Conservation (phyloP, 2,888 invertebrate species). For the Fragum sueziense region DNA sequence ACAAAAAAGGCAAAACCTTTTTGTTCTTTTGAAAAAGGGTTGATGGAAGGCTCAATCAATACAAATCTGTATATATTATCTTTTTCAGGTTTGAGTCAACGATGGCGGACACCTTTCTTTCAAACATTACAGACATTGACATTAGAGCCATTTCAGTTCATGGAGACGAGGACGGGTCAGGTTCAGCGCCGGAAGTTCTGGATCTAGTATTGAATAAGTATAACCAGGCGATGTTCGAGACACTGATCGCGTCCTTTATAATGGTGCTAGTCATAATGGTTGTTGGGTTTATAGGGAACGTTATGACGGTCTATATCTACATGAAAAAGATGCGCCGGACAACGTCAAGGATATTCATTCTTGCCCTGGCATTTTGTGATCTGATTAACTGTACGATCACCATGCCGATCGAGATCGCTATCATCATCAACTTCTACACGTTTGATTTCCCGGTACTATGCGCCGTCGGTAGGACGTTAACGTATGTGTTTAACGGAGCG, state of each 20-base stretch:
- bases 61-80: no score
- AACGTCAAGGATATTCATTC: slow-evolving; percentile 59
- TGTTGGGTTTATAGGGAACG: slow-evolving; percentile 52
- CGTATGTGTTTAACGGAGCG: slow-evolving; percentile 52
- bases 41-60: no score
- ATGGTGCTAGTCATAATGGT: slow-evolving; percentile 40
- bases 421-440: slow-evolving; percentile 45
- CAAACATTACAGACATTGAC: no score
- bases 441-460: slow-evolving; percentile 48
- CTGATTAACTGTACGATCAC: slow-evolving; percentile 60
- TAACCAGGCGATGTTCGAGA: slow-evolving; percentile 34
- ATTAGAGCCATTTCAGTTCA: slow-evolving; percentile 12
- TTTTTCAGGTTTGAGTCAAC: no score
- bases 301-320: slow-evolving; percentile 50
- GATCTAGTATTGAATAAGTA: background rate
- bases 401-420: slow-evolving; percentile 58
- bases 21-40: no score
- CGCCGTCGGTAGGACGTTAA: slow-evolving; percentile 39
- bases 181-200: background rate
- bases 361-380: slow-evolving; percentile 58
- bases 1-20: no score
- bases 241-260: slow-evolving; percentile 52
- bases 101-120: no score
- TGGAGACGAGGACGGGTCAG: background rate
- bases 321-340: slow-evolving; percentile 52